Conservation (phyloP, 2,113 vertebrate species). For the Falcunculus frontatus region DNA sequence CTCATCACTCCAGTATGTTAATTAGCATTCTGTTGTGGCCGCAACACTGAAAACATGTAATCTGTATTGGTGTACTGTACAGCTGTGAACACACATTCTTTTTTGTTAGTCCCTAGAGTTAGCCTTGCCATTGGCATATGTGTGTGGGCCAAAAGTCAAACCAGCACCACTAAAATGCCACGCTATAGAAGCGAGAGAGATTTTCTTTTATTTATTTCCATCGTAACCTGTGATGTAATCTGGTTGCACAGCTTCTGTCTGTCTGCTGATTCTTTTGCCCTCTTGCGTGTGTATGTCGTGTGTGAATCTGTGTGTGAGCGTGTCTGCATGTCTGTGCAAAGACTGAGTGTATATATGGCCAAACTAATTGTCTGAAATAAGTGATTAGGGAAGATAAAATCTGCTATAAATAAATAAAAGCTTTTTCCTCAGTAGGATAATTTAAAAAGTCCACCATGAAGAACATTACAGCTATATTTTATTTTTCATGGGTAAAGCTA, state of each 20-base stretch:
- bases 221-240: constrained; percentile 69
- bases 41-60: constrained; percentile 85
- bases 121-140: constrained; percentile 80
- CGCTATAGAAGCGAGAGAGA: constrained; percentile 58
- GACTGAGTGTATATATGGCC: neutral
- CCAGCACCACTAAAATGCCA: constrained; percentile 70
- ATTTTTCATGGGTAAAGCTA: neutral
- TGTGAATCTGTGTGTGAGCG: neutral
- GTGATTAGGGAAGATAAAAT: constrained; percentile 23
- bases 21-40: constrained; percentile 87
- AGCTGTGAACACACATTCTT: constrained; percentile 85
- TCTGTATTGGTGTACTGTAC: constrained; percentile 86
- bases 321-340: neutral
- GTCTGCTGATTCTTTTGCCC: constrained; percentile 20
- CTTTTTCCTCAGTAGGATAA: neutral
- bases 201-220: constrained; percentile 63
- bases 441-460: neutral
- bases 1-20: constrained; percentile 85
- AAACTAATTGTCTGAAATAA: constrained; percentile 4
- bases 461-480: neutral
- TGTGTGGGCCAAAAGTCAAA: constrained; percentile 82
- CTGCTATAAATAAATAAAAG: constrained; percentile 35
- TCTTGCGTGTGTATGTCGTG: neutral
- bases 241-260: constrained; percentile 43
- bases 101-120: constrained; percentile 82